Evolutionary conservation across 2,113 vertebrate genomes (phyloP).

Genomic region (Proteles cristata): DNA sequence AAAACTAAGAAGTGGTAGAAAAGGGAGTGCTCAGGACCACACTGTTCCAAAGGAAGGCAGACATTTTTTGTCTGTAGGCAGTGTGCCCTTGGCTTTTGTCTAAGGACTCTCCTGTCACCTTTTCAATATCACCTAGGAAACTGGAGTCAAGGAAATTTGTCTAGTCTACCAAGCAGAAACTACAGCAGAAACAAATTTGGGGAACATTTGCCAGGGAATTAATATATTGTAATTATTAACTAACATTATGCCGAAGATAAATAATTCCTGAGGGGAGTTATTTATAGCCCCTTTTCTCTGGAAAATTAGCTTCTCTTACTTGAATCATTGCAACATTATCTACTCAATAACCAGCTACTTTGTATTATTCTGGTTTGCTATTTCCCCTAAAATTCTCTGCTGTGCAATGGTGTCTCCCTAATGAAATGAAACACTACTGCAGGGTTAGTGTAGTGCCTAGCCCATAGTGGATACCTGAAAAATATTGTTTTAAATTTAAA

Average conservation of each 20-base stretch:
- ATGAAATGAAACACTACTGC: background rate
- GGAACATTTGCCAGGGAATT: background rate
- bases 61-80: background rate
- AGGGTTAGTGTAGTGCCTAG: background rate
- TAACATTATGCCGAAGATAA: background rate
- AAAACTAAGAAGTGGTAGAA: background rate
- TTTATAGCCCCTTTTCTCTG: background rate
- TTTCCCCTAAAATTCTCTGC: background rate
- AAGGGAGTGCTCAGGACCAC: background rate
- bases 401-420: background rate
- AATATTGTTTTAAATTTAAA: background rate
- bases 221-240: slow-evolving; percentile 41
- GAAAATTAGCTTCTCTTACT: slow-evolving; percentile 4
- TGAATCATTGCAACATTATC: background rate
- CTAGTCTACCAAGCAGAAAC: background rate
- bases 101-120: background rate
- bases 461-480: background rate
- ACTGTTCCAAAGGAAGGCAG: background rate
- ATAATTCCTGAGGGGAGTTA: background rate
- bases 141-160: background rate
- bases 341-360: background rate
- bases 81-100: background rate
- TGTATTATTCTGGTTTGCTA: background rate
- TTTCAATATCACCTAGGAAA: background rate
- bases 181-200: background rate